Conservation (phyloP, 2,888 invertebrate genomes). For the Sinopyrophorus schimmeli region DNA sequence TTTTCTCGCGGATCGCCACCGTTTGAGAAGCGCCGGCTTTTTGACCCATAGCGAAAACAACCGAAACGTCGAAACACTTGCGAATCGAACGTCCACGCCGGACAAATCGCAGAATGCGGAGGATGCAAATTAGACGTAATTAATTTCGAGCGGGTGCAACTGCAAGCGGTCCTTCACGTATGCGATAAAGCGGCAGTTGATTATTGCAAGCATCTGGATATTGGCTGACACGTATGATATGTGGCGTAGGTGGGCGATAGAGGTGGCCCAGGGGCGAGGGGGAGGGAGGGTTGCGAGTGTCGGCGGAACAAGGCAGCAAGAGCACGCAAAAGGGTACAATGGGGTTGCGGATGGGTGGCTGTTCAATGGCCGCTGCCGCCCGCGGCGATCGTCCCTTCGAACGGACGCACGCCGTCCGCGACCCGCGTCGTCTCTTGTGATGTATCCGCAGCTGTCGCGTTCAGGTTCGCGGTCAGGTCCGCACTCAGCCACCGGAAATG, state of each 20-base stretch:
- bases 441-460: constrained; percentile 43
- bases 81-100: too few relatives aligned
- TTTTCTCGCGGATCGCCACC: too few relatives aligned
- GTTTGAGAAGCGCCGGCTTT: too few relatives aligned
- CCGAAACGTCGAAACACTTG: too few relatives aligned
- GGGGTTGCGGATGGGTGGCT: too few relatives aligned
- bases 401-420: constrained; percentile 59
- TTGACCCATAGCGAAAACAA: too few relatives aligned
- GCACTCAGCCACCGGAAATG: constrained; percentile 38
- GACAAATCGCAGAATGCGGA: not conserved
- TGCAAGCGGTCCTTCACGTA: constrained; percentile 7
- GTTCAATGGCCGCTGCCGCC: constrained; percentile 56
- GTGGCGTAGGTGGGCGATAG: constrained; percentile 38
- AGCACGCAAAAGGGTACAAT: constrained; percentile 26
- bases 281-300: constrained; percentile 18
- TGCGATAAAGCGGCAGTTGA: constrained; percentile 26
- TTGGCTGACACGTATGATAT: constrained; percentile 38
- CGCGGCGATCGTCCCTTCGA: constrained; percentile 56
- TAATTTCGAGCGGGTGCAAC: constrained; percentile 25
- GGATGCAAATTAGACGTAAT: constrained; percentile 18
- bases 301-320: not conserved
- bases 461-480: constrained; percentile 38
- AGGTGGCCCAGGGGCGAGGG: too few relatives aligned
- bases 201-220: constrained; percentile 28
- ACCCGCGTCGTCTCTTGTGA: constrained; percentile 37